Evolutionary conservation across 2,888 invertebrate species (phyloP).

Genomic region (Anagyrus pseudococci): DNA sequence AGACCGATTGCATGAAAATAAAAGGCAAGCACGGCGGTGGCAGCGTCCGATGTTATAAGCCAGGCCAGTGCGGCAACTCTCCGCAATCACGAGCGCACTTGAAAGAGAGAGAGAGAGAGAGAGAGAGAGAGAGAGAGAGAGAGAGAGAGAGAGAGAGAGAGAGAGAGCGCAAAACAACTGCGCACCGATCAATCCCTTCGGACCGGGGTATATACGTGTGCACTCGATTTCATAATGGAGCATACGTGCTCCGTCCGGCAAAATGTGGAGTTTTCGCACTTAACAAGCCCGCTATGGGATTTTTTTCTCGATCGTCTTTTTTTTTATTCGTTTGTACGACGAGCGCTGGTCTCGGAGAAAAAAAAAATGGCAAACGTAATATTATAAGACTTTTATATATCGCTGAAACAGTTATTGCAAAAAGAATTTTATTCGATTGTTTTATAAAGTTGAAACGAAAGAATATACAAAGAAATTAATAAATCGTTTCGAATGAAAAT

Average conservation of each 20-base stretch:
- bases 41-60: background rate
- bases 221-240: conserved; percentile 25
- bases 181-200: conserved; percentile 17
- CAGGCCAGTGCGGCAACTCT: background rate
- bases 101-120: too few species aligned
- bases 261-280: conserved; percentile 28
- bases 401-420: too few species aligned
- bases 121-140: too few species aligned
- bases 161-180: conserved; percentile 20
- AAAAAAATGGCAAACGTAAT: background rate
- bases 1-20: conserved; percentile 12
- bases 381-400: too few species aligned
- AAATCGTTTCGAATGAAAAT: too few species aligned
- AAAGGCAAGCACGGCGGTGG: background rate
- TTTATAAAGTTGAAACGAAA: too few species aligned
- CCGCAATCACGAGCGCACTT: conserved; percentile 25
- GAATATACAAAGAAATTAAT: too few species aligned
- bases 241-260: conserved; percentile 9
- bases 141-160: too few species aligned
- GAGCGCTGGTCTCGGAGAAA: background rate
- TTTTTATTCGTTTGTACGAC: conserved; percentile 2
- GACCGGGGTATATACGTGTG: background rate
- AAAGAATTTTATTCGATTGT: too few species aligned
- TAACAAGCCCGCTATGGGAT: conserved; percentile 19
- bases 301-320: background rate